Percentiles rank a stretch among this genome's conserved stretches.
Evolutionary conservation across 2,113 vertebrate species (phyloP).

Genomic region (Xiphophorus couchianus): DNA sequence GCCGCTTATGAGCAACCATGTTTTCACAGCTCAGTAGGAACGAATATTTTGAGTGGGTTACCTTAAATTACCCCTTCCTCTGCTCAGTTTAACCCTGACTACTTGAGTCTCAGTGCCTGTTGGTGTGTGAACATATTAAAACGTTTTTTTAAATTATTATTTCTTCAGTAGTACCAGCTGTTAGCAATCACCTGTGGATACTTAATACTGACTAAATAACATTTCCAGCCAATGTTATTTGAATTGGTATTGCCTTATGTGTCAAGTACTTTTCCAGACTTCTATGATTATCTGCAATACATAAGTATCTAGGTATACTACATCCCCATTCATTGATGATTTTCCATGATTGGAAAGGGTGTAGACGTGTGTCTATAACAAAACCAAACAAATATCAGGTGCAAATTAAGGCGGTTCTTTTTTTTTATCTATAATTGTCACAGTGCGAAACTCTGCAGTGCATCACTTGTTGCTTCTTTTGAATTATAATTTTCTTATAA

Average conservation of each 20-base stretch:
- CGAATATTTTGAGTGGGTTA: slow-evolving; percentile 14
- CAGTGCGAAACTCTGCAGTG: background rate
- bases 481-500: background rate
- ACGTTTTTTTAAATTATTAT: background rate
- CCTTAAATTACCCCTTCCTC: slow-evolving; percentile 13
- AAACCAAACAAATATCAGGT: background rate
- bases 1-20: slow-evolving; percentile 32
- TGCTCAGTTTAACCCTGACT: background rate
- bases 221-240: too few species aligned
- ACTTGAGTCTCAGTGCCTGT: background rate
- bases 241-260: background rate
- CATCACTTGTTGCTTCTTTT: background rate
- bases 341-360: too few species aligned
- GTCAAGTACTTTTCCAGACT: background rate
- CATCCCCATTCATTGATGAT: background rate
- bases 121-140: background rate
- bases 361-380: too few species aligned
- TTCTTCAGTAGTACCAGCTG: background rate
- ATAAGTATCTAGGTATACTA: background rate
- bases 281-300: background rate
- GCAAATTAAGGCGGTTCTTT: background rate
- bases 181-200: background rate
- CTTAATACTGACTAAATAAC: too few species aligned
- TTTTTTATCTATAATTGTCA: background rate
- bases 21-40: slow-evolving; percentile 42